phyloP scores from a whole-genome alignment of 2,888 invertebrate genomes.

The Dorcus parallelipipedus region DNA sequence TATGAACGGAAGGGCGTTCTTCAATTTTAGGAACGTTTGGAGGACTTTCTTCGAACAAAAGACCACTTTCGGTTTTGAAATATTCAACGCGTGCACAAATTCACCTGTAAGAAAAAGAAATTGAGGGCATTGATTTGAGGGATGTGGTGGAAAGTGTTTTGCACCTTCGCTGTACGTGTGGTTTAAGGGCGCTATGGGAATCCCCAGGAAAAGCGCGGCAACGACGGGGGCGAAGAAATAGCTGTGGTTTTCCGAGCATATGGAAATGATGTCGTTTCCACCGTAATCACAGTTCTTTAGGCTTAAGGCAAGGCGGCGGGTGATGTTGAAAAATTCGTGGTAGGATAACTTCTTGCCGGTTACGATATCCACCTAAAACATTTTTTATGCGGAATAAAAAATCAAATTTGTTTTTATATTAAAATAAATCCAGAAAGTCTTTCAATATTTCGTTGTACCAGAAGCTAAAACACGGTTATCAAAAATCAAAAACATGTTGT shows the following conservation, averaged over 20 bases:
- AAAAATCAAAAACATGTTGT: too few species aligned
- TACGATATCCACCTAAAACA: slow-evolving; percentile 32
- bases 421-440: too few species aligned
- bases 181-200: slow-evolving; percentile 32
- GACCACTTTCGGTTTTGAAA: slow-evolving; percentile 64
- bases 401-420: too few species aligned
- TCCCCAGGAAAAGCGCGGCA: slow-evolving; percentile 32
- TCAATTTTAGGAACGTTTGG: slow-evolving; percentile 54
- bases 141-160: not conserved
- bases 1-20: slow-evolving; percentile 51
- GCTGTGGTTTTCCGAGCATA: slow-evolving; percentile 34
- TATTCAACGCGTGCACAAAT: slow-evolving; percentile 54
- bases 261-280: slow-evolving; percentile 28
- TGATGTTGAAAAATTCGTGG: slow-evolving; percentile 24
- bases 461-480: too few species aligned
- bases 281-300: slow-evolving; percentile 28
- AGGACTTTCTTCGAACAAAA: slow-evolving; percentile 59
- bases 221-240: slow-evolving; percentile 33
- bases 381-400: too few species aligned
- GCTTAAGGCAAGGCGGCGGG: slow-evolving; percentile 31
- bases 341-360: slow-evolving; percentile 29
- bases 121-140: too few species aligned
- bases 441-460: too few species aligned
- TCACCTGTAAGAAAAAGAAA: slow-evolving; percentile 40
- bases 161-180: slow-evolving; percentile 28